A percentile compares a stretch with the other conserved stretches of the same genome.
Conservation (phyloP, 2,113 vertebrate species). For the Chrysochloris asiatica region DNA sequence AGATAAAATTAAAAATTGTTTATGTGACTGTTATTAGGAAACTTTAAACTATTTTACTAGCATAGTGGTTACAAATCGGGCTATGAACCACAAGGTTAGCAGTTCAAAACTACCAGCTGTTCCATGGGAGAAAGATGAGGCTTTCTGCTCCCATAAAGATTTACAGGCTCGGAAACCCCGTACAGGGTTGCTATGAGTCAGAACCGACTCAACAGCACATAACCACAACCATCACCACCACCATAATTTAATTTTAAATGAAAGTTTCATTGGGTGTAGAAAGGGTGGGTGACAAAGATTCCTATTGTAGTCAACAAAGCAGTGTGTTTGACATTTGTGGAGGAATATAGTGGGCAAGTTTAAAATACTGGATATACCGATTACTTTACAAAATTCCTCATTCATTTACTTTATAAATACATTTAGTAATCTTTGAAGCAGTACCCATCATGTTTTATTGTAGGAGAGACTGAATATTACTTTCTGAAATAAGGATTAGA, state of each 20-base stretch:
- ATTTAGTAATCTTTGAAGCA: not conserved
- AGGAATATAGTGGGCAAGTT: not conserved
- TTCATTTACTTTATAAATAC: not conserved
- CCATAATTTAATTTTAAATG: too few relatives aligned
- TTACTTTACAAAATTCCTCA: not conserved
- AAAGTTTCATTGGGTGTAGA: not conserved
- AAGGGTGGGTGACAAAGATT: not conserved
- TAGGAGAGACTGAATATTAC: not conserved
- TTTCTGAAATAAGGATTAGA: not conserved
- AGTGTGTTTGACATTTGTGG: not conserved
- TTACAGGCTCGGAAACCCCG: too few relatives aligned
- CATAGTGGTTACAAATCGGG: too few relatives aligned
- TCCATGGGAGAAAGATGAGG: too few relatives aligned
- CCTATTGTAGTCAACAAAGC: too few relatives aligned
- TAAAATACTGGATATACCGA: not conserved
- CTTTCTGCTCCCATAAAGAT: too few relatives aligned
- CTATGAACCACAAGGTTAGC: too few relatives aligned
- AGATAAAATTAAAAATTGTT: not conserved
- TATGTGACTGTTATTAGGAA: not conserved
- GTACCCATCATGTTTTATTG: not conserved
- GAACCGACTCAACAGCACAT: too few relatives aligned
- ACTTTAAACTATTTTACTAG: not conserved
- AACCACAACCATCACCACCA: too few relatives aligned
- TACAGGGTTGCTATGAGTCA: too few relatives aligned
- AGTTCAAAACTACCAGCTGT: too few relatives aligned